Percentiles rank a stretch among this genome's conserved stretches.
phyloP scores from a whole-genome alignment of 2,797 vertebrate genomes.

The Gobio occitaniae region DNA sequence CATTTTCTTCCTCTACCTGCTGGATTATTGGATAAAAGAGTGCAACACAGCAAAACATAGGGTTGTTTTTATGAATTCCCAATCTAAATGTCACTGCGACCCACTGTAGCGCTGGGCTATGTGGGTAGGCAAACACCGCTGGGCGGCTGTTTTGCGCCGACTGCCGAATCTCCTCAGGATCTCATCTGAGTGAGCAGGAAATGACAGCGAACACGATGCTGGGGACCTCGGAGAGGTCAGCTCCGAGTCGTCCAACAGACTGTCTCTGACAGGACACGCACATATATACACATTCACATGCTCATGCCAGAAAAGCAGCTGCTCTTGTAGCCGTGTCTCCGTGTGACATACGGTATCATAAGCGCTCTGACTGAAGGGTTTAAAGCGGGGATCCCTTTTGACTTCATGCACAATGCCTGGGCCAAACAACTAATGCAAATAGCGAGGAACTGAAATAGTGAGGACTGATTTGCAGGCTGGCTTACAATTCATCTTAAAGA shows the following conservation, averaged over 20 bases:
- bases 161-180: slow-evolving; percentile 32
- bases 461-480: neutral
- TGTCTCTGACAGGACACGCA: slow-evolving; percentile 41
- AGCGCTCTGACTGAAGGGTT: slow-evolving; percentile 10
- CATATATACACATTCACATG: slow-evolving; percentile 10
- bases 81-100: slow-evolving; percentile 64
- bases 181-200: slow-evolving; percentile 41
- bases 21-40: slow-evolving; percentile 53
- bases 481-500: neutral
- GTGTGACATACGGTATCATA: neutral
- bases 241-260: slow-evolving; percentile 14
- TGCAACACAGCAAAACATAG: slow-evolving; percentile 34
- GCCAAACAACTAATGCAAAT: slow-evolving; percentile 38
- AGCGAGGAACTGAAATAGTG: neutral
- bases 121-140: slow-evolving; percentile 50
- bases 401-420: neutral
- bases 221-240: slow-evolving; percentile 15
- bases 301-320: neutral
- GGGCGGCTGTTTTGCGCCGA: slow-evolving; percentile 16
- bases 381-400: neutral
- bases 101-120: slow-evolving; percentile 42
- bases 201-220: slow-evolving; percentile 29
- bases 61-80: slow-evolving; percentile 62
- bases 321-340: neutral
- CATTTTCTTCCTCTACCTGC: slow-evolving; percentile 18